Percentiles rank a stretch among this genome's conserved stretches.
phyloP scores from a whole-genome alignment of 2,888 invertebrate genomes.

The Deilephila elpenor region DNA sequence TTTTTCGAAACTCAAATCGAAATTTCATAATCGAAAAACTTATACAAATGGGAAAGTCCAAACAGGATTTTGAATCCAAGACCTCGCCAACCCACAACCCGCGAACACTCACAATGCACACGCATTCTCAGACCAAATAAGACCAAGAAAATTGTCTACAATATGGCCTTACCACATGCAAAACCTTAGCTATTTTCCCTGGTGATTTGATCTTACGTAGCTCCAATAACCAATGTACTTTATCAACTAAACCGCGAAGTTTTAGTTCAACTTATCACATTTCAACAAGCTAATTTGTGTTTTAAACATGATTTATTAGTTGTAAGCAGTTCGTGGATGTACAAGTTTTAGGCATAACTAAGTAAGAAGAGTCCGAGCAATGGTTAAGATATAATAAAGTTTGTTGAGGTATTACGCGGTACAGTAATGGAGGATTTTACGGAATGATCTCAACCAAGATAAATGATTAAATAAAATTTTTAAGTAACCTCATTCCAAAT shows the following conservation, averaged over 20 bases:
- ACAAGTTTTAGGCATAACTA: conserved; percentile 57
- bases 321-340: conserved; percentile 34
- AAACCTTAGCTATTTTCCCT: not conserved
- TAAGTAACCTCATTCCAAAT: too few relatives aligned
- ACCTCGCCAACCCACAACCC: too few relatives aligned
- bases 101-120: too few relatives aligned
- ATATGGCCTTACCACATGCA: not conserved
- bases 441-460: not conserved
- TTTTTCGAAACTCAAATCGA: too few relatives aligned
- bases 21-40: too few relatives aligned
- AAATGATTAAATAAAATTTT: too few relatives aligned
- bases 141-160: too few relatives aligned
- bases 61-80: too few relatives aligned
- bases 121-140: too few relatives aligned
- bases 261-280: not conserved
- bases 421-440: not conserved
- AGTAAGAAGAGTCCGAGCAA: conserved; percentile 54
- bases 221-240: not conserved
- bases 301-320: conserved; percentile 34
- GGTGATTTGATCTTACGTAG: not conserved
- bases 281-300: not conserved
- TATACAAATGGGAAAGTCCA: too few relatives aligned
- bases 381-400: conserved; percentile 57
- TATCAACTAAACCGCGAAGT: not conserved
- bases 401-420: conserved; percentile 28